Evolutionary conservation across 2,797 vertebrate genomes (phyloP), one percentile per base, ranked within the genome.

Genomic region (Sebastes hubbsi): DNA sequence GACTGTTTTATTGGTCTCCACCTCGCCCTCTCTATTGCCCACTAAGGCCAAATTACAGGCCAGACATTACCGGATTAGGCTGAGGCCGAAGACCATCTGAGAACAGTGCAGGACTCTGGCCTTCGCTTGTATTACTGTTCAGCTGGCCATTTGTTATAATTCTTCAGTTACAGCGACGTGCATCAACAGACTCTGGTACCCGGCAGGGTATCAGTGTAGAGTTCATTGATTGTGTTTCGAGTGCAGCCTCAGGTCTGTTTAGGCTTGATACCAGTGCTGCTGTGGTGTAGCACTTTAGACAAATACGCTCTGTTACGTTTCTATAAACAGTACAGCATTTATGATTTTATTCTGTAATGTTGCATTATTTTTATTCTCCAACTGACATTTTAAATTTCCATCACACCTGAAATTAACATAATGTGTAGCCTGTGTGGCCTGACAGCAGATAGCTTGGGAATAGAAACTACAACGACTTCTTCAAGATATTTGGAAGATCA

Each of bases 1-100:
- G 10, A 68, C 73, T 65, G 82, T 87, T 92, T 93, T 91, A 92
- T 88, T 91, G 89, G 83, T 81, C 88, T 90, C 82, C 83, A 80
- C 83, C 66, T 87, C 72, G 69, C 85, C 91, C 85, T 68, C 76
- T 90, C 83, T 85, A 87, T 88, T 78, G 87, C 77, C 83, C 91
- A 86, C 83, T 82, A 70, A 90, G 16, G 81, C 84, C 85, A 83
- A 81, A 91, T 85, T 84, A 90, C 72, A 82, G 81, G 70, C 54
- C 83, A 69, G 83, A 76, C 83, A 38, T 88, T 75, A 87, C 77
- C 24, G 49, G 79, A 86, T 81, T 75, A 85, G 85, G 72, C 82
- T 58, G 34, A 55, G 66, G 62, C 70, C 55, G 4, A 42, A 55
- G 79, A 63, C 68, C 4, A 77, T n/a, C 16, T 30, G 29, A 67